These are phyloP conservation scores for Cecidostiba fungosa DNA, from an alignment of 2,888 invertebrate species.

Conservation along the genomic window DNA sequence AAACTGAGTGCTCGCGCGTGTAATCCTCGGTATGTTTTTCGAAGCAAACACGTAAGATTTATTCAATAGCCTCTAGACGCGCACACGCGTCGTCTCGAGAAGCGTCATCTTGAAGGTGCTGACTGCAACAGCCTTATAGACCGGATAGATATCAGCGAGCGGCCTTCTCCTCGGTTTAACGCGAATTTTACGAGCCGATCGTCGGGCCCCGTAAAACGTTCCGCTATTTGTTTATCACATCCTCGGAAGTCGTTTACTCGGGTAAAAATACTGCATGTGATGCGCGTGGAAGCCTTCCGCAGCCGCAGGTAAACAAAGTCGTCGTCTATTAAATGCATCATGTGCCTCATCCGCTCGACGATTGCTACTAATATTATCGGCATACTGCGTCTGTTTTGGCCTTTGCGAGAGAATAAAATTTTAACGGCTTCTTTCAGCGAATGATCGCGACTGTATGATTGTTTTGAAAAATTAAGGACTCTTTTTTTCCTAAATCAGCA, in stretches of 20 bases:
- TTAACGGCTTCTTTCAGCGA: background rate
- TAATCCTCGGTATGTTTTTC: background rate
- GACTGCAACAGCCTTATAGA: background rate
- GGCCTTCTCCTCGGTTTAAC: no score
- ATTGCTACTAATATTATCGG: background rate
- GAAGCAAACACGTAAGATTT: background rate
- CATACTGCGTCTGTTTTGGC: background rate
- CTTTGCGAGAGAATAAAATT: background rate
- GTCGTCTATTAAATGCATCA: no score
- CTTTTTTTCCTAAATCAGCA: no score
- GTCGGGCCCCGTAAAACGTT: background rate
- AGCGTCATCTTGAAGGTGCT: background rate
- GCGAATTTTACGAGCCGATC: conserved; percentile 35
- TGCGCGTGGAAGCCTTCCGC: background rate
- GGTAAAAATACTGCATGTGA: background rate
- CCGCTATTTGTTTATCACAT: conserved; percentile 27
- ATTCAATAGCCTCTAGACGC: no score
- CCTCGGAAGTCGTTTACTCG: conserved; percentile 37
- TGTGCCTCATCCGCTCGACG: no score
- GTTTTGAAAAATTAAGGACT: background rate
- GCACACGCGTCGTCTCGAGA: no score
- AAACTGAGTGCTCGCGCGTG: no score
- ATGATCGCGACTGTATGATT: background rate
- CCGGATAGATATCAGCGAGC: no score
- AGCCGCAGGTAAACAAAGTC: conserved; percentile 46